phyloP scores from a whole-genome alignment of 1,140 invertebrate species.

The Drosophila repleta region DNA sequence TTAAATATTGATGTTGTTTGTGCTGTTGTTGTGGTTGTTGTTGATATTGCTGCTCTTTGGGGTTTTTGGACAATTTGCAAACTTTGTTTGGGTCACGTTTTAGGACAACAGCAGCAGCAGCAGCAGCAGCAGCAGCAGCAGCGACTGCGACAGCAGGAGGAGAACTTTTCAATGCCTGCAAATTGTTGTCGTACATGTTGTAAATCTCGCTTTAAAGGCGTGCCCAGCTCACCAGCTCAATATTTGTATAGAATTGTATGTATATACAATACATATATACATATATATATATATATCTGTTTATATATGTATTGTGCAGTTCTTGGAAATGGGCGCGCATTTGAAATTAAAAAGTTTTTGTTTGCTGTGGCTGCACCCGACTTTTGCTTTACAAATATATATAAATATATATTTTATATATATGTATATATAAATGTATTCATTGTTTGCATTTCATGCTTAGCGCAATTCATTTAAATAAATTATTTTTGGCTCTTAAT shows the following conservation, averaged over 20 bases:
- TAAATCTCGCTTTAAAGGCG: conserved; percentile 76
- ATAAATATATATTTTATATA: neutral
- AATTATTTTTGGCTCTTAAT: conserved; percentile 26
- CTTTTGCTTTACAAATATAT: neutral
- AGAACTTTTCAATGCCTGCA: conserved; percentile 58
- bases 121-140: conserved; percentile 17
- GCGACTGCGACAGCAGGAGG: conserved; percentile 21
- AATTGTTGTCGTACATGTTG: conserved; percentile 78
- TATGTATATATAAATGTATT: conserved; percentile 23
- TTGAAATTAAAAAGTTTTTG: conserved; percentile 41
- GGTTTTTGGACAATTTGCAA: conserved; percentile 65
- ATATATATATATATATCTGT: neutral
- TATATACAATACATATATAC: conserved; percentile 1
- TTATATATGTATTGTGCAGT: conserved; percentile 33
- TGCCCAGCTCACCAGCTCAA: conserved; percentile 38
- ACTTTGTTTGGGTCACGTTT: conserved; percentile 78
- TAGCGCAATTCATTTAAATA: conserved; percentile 54
- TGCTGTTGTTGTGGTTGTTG: conserved; percentile 26
- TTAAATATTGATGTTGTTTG: conserved; percentile 60
- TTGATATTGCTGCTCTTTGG: conserved; percentile 38
- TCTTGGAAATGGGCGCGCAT: conserved; percentile 75
- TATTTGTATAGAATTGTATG: neutral
- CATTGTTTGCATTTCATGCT: conserved; percentile 57
- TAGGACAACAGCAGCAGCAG: conserved; percentile 37
- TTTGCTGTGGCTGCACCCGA: conserved; percentile 11